Conservation (phyloP, 2,888 invertebrate species). For the Cecidostiba fungosa region DNA sequence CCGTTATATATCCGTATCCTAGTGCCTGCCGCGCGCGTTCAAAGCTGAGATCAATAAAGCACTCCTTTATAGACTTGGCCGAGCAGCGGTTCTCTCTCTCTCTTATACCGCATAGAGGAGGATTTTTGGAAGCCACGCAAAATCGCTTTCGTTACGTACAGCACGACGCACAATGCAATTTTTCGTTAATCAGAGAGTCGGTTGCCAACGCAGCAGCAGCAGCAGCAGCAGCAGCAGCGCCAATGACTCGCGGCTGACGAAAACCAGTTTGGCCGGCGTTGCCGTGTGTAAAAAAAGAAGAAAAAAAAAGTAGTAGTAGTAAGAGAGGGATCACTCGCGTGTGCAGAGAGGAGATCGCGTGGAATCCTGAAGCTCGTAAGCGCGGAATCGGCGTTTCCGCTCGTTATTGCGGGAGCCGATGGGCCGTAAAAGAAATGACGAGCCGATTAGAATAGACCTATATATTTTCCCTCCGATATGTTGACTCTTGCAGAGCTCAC, state of each 20-base stretch:
- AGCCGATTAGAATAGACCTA: slow-evolving; percentile 19
- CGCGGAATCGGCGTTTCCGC: slow-evolving; percentile 21
- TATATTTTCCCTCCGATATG: neutral
- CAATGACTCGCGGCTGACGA: slow-evolving; percentile 33
- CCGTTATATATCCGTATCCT: slow-evolving; percentile 27
- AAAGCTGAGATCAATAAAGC: slow-evolving; percentile 79
- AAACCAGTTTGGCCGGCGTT: slow-evolving; percentile 35
- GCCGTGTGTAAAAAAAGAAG: slow-evolving; percentile 13
- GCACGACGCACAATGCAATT: neutral
- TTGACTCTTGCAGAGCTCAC: neutral
- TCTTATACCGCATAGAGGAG: neutral
- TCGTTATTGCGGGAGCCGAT: neutral
- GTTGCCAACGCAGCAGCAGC: slow-evolving; percentile 49
- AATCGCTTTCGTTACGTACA: neutral
- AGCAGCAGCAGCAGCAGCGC: neutral
- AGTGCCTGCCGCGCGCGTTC: slow-evolving; percentile 71
- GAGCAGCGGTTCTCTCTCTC: neutral
- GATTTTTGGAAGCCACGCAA: neutral
- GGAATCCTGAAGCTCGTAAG: slow-evolving; percentile 6
- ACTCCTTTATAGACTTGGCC: slow-evolving; percentile 79
- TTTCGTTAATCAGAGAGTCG: slow-evolving; percentile 29
- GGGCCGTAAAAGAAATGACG: slow-evolving; percentile 15
- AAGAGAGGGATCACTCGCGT: slow-evolving; percentile 33
- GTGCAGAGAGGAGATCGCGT: neutral
- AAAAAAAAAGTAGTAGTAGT: slow-evolving; percentile 25